Evolutionary conservation across 2,113 vertebrate genomes (phyloP).

Genomic region (Pachycephala philippinensis): DNA sequence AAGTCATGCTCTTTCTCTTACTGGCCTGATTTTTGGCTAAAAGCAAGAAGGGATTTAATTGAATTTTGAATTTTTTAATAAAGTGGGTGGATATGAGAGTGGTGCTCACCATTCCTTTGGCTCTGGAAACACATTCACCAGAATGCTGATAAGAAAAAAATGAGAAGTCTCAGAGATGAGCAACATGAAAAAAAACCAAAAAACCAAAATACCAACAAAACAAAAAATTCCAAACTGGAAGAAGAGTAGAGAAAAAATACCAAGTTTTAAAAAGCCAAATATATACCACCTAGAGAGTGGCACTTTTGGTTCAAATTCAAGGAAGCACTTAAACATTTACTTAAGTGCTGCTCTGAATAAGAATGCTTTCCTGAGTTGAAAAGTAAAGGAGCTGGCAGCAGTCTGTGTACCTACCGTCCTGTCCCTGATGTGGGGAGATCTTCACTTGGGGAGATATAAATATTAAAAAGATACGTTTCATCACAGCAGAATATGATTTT

Average conservation of each 20-base stretch:
- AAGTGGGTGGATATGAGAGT: neutral
- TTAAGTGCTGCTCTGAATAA: neutral
- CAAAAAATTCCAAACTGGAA: neutral
- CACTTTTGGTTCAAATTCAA: neutral
- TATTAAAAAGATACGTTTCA: neutral
- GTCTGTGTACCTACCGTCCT: neutral
- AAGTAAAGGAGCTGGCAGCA: neutral
- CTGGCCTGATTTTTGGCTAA: neutral
- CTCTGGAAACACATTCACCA: neutral
- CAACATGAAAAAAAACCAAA: neutral
- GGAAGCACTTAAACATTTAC: neutral
- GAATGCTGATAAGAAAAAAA: neutral
- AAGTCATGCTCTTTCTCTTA: neutral
- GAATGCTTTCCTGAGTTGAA: neutral
- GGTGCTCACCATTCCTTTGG: neutral
- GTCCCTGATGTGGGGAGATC: neutral
- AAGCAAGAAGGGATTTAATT: neutral
- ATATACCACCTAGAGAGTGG: neutral
- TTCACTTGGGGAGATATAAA: neutral
- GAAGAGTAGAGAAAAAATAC: neutral
- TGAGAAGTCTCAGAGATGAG: neutral
- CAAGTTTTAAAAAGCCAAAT: neutral
- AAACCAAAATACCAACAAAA: neutral
- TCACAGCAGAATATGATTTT: neutral
- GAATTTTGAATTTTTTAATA: neutral